A percentile compares a stretch with the other conserved stretches of the same genome.
phyloP scores from a whole-genome alignment of 1,140 invertebrate genomes.

The Drosophila navojoa region DNA sequence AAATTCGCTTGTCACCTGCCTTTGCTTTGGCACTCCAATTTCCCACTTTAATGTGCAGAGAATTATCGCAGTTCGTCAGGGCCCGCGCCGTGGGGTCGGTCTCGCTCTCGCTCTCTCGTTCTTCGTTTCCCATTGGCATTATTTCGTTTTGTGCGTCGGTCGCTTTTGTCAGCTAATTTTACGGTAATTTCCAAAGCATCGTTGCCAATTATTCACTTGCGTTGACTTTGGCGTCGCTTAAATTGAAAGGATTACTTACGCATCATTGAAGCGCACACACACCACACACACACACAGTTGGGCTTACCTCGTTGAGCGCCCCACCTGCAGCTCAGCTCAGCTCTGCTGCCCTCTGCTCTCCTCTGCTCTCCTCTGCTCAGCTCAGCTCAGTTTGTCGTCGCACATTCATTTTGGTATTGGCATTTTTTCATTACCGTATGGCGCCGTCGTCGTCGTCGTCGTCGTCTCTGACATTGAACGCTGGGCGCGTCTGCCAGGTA shows the following conservation, averaged over 20 bases:
- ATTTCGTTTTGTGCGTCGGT: slow-evolving; percentile 20
- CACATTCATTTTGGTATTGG: slow-evolving; percentile 79
- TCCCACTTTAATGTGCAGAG: not conserved
- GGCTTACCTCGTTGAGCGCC: not conserved
- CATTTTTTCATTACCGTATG: slow-evolving; percentile 73
- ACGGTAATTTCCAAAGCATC: slow-evolving; percentile 78
- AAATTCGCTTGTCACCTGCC: not conserved
- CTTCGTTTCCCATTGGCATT: slow-evolving; percentile 16
- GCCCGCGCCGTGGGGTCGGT: not conserved
- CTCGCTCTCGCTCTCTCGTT: no score
- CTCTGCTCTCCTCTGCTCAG: no score
- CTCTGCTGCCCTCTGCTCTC: no score
- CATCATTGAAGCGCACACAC: slow-evolving; percentile 64
- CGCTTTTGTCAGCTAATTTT: slow-evolving; percentile 69
- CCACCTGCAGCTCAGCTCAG: not conserved
- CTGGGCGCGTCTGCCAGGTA: slow-evolving; percentile 38
- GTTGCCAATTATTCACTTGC: slow-evolving; percentile 79
- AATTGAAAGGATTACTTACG: slow-evolving; percentile 82
- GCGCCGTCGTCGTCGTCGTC: not conserved
- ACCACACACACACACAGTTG: slow-evolving; percentile 27
- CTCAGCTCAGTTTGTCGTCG: not conserved
- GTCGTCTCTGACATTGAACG: slow-evolving; percentile 58
- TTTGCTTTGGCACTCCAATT: not conserved
- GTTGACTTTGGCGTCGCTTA: slow-evolving; percentile 60
- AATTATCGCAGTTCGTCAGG: not conserved